These are phyloP conservation scores for Amorpha juglandis DNA, from an alignment of 2,888 invertebrate species.

Conservation along the genomic window DNA sequence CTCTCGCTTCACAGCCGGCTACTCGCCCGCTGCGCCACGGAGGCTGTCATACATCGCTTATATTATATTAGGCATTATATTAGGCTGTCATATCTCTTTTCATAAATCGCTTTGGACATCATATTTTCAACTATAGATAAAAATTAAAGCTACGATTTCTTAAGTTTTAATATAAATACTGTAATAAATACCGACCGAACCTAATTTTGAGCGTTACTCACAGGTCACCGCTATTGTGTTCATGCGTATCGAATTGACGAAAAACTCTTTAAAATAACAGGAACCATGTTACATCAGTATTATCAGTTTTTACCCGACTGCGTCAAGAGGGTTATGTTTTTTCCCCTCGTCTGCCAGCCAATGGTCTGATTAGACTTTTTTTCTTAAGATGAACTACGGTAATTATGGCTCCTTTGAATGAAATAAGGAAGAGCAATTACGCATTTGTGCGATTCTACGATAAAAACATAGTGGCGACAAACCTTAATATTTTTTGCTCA, in stretches of 20 bases:
- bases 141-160: too few species aligned
- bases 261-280: constrained; percentile 6
- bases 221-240: neutral
- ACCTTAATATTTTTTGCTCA: neutral
- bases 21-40: too few species aligned
- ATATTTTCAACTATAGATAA: too few species aligned
- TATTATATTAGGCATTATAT: too few species aligned
- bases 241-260: neutral
- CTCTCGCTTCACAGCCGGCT: too few species aligned
- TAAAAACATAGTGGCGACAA: neutral
- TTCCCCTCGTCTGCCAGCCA: neutral
- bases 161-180: neutral
- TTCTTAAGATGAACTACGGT: neutral
- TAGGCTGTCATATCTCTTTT: too few species aligned
- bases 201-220: neutral
- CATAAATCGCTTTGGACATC: too few species aligned
- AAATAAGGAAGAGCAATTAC: constrained; percentile 7
- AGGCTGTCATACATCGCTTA: too few species aligned
- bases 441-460: neutral
- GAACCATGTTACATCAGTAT: neutral
- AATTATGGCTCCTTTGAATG: constrained; percentile 2
- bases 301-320: neutral
- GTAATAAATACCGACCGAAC: neutral
- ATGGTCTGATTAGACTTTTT: neutral
- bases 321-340: neutral